A percentile compares a stretch with the other conserved stretches of the same genome.
Evolutionary conservation across 2,797 vertebrate genomes (phyloP).

Genomic region (Leuciscus waleckii): DNA sequence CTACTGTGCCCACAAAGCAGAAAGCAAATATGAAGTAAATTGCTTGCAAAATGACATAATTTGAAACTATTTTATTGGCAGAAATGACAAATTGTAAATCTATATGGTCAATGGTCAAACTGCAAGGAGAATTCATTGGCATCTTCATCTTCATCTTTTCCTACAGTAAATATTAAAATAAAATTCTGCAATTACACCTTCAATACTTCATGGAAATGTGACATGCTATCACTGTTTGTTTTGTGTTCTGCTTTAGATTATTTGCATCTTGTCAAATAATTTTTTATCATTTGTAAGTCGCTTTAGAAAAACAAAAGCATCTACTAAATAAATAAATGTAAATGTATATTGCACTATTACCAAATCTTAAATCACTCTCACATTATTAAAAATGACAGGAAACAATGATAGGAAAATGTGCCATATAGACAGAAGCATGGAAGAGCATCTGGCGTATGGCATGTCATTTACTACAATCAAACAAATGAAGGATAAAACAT

Average conservation of each 20-base stretch:
- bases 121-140: too few relatives aligned
- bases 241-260: background rate
- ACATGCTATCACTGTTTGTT: too few relatives aligned
- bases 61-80: background rate
- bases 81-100: background rate
- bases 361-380: background rate
- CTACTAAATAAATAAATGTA: background rate
- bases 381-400: background rate
- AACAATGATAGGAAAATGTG: conserved; percentile 4
- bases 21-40: conserved; percentile 3
- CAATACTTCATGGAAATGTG: background rate
- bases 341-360: background rate
- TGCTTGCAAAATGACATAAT: background rate
- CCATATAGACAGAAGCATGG: background rate
- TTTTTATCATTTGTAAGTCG: background rate
- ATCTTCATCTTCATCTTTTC: background rate
- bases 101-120: background rate
- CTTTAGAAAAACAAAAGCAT: background rate
- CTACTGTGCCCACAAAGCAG: background rate
- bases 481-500: conserved; percentile 4
- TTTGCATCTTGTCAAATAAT: background rate
- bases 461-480: conserved; percentile 7
- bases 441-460: background rate
- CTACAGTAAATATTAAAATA: background rate
- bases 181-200: background rate